These are phyloP conservation scores for Nycticorax nycticorax DNA, from an alignment of 2,113 vertebrate species.

Conservation along the genomic window DNA sequence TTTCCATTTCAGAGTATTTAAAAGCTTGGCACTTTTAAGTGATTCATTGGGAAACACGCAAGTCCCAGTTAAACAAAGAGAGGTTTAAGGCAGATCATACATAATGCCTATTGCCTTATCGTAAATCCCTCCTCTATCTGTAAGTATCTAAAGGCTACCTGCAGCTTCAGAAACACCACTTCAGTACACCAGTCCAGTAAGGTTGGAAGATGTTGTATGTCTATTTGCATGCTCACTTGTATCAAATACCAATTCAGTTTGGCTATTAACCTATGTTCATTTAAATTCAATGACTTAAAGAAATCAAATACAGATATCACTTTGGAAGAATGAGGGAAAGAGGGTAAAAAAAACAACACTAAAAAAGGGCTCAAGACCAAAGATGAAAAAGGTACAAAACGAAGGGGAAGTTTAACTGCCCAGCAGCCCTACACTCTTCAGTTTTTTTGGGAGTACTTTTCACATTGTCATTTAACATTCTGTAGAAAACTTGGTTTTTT, in stretches of 20 bases:
- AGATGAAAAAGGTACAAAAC: neutral
- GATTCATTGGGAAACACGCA: neutral
- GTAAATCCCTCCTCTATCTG: neutral
- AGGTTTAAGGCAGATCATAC: neutral
- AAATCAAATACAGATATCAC: neutral
- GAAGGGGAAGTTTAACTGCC: neutral
- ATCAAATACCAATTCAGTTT: neutral
- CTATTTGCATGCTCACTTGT: neutral
- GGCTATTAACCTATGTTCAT: neutral
- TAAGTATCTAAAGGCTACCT: neutral
- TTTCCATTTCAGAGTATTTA: neutral
- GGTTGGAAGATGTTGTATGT: neutral
- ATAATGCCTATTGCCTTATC: neutral
- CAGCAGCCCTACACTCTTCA: neutral
- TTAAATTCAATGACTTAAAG: neutral
- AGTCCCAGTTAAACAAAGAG: neutral
- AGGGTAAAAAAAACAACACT: neutral
- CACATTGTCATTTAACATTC: neutral
- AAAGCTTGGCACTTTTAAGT: neutral
- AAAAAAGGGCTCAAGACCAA: neutral
- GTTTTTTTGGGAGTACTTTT: neutral
- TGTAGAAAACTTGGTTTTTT: neutral
- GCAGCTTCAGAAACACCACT: neutral
- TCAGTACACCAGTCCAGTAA: neutral
- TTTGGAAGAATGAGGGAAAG: neutral